Evolutionary conservation across 2,113 vertebrate species (phyloP).

Genomic region (Syrrhaptes paradoxus): DNA sequence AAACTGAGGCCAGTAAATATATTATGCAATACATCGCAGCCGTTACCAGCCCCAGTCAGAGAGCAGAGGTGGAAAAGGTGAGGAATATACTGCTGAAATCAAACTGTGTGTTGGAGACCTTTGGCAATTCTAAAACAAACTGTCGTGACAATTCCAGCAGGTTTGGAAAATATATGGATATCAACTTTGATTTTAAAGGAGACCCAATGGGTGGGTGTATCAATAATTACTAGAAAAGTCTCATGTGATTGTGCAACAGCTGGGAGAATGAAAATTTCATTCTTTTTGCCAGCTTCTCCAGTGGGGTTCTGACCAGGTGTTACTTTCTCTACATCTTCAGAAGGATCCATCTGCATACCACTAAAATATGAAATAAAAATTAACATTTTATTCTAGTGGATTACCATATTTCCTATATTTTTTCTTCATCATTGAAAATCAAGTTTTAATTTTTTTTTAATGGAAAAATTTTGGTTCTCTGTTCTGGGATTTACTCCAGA

Average conservation of each 20-base stretch:
- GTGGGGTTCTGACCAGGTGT: too few relatives aligned
- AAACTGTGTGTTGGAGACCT: conserved; percentile 92
- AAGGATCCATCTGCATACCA: too few relatives aligned
- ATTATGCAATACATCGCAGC: too few relatives aligned
- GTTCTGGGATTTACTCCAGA: neutral
- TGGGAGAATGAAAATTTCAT: too few relatives aligned
- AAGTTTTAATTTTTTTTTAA: neutral
- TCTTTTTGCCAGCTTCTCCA: too few relatives aligned
- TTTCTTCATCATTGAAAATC: neutral
- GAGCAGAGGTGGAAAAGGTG: conserved; percentile 72
- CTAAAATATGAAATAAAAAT: neutral
- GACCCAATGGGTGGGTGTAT: conserved; percentile 94
- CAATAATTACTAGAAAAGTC: conserved; percentile 91
- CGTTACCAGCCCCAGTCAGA: too few relatives aligned
- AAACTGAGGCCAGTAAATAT: too few relatives aligned
- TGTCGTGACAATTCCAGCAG: conserved; percentile 95
- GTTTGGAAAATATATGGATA: conserved; percentile 96
- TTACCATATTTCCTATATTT: neutral
- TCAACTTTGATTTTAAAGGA: conserved; percentile 96
- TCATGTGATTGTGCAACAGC: too few relatives aligned
- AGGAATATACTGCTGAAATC: conserved; percentile 95
- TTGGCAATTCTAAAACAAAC: conserved; percentile 93
- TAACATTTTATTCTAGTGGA: neutral
- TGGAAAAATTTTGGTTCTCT: neutral
- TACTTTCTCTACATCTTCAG: too few relatives aligned